Conservation (phyloP, 2,113 vertebrate species). For the Xenopus laevis region DNA sequence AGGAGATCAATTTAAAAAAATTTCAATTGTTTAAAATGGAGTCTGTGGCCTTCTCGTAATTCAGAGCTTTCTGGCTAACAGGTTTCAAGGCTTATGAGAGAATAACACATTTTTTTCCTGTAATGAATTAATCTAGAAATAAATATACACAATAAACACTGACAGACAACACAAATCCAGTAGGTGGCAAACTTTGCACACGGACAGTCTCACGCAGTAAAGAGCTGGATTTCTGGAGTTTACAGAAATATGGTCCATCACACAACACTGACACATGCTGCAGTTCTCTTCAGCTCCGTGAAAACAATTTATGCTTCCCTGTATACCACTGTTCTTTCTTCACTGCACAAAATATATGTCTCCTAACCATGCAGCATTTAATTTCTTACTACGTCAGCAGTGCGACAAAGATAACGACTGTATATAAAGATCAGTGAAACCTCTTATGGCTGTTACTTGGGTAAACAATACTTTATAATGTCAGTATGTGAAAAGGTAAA, state of each 20-base stretch:
- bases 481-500: too few species aligned
- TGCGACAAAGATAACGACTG: too few species aligned
- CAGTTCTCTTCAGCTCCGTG: constrained; percentile 24
- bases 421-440: too few species aligned
- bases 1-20: too few species aligned
- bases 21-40: too few species aligned
- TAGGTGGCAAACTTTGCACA: constrained; percentile 68
- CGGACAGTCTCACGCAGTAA: not conserved
- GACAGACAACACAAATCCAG: constrained; percentile 50
- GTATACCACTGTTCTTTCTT: not conserved
- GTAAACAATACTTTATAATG: too few species aligned
- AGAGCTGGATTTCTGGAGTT: not conserved
- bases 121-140: too few species aligned
- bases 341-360: not conserved
- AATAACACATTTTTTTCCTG: too few species aligned
- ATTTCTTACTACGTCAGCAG: not conserved
- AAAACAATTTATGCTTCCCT: constrained; percentile 41
- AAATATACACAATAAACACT: not conserved
- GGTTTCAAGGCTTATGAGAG: too few species aligned
- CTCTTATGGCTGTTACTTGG: too few species aligned
- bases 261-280: constrained; percentile 13
- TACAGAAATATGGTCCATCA: constrained; percentile 45
- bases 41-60: too few species aligned
- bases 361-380: not conserved
- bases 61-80: too few species aligned